Evolutionary conservation across 2,888 invertebrate genomes (phyloP).

Genomic region (Zhuqinia jingwanae): DNA sequence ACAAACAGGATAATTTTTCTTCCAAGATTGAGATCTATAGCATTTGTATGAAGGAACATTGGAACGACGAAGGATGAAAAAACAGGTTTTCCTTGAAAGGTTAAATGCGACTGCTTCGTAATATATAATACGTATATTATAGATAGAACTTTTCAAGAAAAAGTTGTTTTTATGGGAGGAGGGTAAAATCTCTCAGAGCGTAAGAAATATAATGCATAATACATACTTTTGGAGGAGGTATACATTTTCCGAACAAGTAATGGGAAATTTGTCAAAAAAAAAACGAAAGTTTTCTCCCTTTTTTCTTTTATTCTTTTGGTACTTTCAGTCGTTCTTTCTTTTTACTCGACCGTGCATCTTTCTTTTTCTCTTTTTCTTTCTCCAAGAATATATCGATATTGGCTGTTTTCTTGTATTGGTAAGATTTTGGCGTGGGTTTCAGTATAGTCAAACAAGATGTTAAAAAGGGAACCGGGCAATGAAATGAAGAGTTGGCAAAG

Average conservation of each 20-base stretch:
- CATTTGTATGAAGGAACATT: background rate
- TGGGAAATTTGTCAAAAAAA: conserved; percentile 68
- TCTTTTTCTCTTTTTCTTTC: conserved; percentile 2
- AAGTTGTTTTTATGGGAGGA: conserved; percentile 59
- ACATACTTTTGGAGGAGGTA: conserved; percentile 23
- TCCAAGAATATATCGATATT: too few relatives aligned
- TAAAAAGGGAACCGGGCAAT: conserved; percentile 44
- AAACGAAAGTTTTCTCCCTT: conserved; percentile 48
- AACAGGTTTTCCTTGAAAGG: conserved; percentile 51
- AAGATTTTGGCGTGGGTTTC: background rate
- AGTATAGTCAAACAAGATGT: background rate
- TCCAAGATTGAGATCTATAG: conserved; percentile 49
- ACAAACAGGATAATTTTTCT: conserved; percentile 67
- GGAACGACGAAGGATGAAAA: conserved; percentile 4
- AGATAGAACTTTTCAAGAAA: background rate
- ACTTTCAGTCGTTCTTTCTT: background rate
- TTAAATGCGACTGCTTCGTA: conserved; percentile 41
- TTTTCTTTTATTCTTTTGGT: conserved; percentile 6
- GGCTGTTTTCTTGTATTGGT: conserved; percentile 9
- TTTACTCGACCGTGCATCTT: background rate
- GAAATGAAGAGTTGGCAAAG: conserved; percentile 69
- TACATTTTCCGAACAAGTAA: conserved; percentile 33
- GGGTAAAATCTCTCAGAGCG: conserved; percentile 54
- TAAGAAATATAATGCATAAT: conserved; percentile 55
- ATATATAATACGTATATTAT: background rate